phyloP scores from a whole-genome alignment of 2,888 invertebrate species.

The Amphipoea lucens region DNA sequence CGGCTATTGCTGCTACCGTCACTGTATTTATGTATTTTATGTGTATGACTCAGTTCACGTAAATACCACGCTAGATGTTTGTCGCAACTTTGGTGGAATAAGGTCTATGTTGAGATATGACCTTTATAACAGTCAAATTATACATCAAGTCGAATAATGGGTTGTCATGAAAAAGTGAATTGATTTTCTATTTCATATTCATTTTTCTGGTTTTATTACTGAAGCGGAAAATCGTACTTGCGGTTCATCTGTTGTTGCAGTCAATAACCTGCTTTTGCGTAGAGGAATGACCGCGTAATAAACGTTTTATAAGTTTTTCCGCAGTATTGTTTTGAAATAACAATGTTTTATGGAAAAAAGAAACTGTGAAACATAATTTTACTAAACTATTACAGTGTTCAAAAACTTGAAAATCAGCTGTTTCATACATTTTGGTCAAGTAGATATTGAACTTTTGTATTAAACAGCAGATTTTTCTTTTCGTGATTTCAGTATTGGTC shows the following conservation, averaged over 20 bases:
- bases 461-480: too few relatives aligned
- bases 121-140: neutral
- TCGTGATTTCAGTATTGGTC: too few relatives aligned
- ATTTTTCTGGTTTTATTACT: constrained; percentile 13
- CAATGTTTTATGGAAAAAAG: neutral
- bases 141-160: neutral
- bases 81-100: neutral
- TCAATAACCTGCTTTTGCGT: constrained; percentile 26
- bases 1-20: constrained; percentile 62
- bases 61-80: constrained; percentile 25
- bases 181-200: neutral
- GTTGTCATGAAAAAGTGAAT: neutral
- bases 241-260: constrained; percentile 23
- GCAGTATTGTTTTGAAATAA: constrained; percentile 1
- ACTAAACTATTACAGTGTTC: neutral
- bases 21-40: constrained; percentile 48
- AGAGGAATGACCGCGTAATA: constrained; percentile 1
- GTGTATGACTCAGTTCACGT: constrained; percentile 55
- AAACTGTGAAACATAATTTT: neutral
- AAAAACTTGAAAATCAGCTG: too few relatives aligned
- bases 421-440: too few relatives aligned
- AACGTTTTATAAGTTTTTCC: constrained; percentile 3
- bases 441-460: too few relatives aligned
- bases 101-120: neutral
- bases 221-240: constrained; percentile 34